Base-by-base conservation (phyloP, 2,797 vertebrate genomes). In the Anisognathus igniventris region DNA sequence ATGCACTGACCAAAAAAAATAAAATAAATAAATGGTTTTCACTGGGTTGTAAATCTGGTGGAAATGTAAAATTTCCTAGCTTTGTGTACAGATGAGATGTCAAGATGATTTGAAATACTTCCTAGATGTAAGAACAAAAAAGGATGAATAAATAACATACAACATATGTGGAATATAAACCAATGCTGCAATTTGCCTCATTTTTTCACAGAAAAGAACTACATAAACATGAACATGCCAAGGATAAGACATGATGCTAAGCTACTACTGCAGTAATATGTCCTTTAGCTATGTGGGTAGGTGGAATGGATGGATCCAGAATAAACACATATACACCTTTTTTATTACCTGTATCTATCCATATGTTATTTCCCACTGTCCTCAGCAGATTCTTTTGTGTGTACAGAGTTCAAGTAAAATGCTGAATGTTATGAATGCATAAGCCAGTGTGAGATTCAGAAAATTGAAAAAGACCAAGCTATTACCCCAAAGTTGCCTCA, bases 31-130 rank as follows among this genome's bases (percentile, higher is more conserved):
- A 67, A 71, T 40, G 1, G 3, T 76, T 90, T 93, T 92, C 54
- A 57, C 25, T 82, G 51, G 62, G 51, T 72, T 88, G 76, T 95
- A 96, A 96, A 95, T 62, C 71, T 81, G 71, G 79, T 87, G 27
- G 70, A 93, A 96, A 96, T 84, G 79, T 75, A 96, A 91, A 89
- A 92, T 95, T 84, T 87, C 62, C 70, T 91, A 72, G 64, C 60
- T 96, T 92, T 94, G 70, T 56, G 60, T 92, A 75, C 22, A 93
- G 83, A 96, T 91, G 93, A 97, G 85, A 94, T 87, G 92, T 82
- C 92, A 94, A 42, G 77, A 88, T 87, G 77, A 94, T 91, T 94
- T 83, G 83, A 97, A 95, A 92, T 95, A 89, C 42, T 86, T 92
- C 57, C 88, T 83, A 96, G 86, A 83, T 45, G 57, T 73, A 85